Evolutionary conservation across 2,888 invertebrate species (phyloP), one percentile per base, ranked within the genome.

Genomic region (Phanerotoma sp.): DNA sequence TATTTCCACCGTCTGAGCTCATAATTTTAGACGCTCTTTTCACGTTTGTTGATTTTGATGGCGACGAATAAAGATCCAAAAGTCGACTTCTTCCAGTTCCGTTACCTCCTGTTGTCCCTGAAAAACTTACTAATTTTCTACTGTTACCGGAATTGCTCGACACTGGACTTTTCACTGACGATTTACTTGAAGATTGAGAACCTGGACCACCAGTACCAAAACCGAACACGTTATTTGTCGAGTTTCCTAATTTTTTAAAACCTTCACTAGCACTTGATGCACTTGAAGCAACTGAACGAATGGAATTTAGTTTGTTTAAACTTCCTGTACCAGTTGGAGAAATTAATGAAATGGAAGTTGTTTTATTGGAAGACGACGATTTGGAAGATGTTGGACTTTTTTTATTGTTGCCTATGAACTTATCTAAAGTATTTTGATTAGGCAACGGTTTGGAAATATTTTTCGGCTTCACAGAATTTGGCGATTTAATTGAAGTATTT

Each of bases 131-230:
- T 28, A 20, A 20, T n/a, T n/a, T n/a, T n/a, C n/a, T n/a, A n/a
- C n/a, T n/a, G n/a, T n/a, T n/a, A n/a, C n/a, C n/a, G n/a, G n/a
- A n/a, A n/a, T n/a, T n/a, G n/a, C n/a, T n/a, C 4, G 16, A 15
- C 3, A 22, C 42, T 3, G 35, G 16, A 2, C 53, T 13, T 28
- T 54, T 53, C 30, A 32, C 28, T 41, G 42, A 42, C 4, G 37
- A 6, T 30, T 50, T 30, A 9, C 7, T 35, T 10, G 53, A 7
- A 3, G 42, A 13, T 30, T 22, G 62, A 13, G 60, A 44, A 22
- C 50, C 61, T 5, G 74, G 69, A 4, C 72, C 72, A 22, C 68
- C 67, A 13, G 62, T 67, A 10, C 68, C 69, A 66, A 67, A 74
- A 10, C 72, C 72, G 53, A 69, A 66, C 44, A 72, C 67, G 30